A percentile compares a stretch with the other conserved stretches of the same genome.
Conservation (phyloP, 53 echinoderm and acorn worm species). For the Zoroaster sp. region DNA sequence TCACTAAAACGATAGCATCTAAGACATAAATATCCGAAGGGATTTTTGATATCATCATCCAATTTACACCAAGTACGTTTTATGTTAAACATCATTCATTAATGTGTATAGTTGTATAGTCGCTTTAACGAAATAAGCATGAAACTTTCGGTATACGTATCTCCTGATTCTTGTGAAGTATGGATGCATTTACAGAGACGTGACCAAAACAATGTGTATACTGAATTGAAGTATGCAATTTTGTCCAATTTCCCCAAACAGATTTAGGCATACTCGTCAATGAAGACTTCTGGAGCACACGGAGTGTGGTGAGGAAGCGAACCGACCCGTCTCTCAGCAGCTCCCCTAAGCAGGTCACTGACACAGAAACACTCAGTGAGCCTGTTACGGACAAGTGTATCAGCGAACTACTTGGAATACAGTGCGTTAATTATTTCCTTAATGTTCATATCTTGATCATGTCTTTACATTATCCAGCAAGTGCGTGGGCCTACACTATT, state of each 20-base stretch:
- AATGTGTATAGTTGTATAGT: too few species aligned
- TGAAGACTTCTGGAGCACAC: not conserved
- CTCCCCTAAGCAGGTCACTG: not conserved
- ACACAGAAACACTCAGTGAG: conserved; percentile 24
- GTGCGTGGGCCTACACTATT: not conserved
- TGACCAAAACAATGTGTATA: too few species aligned
- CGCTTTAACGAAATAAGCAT: too few species aligned
- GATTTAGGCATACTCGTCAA: conserved; percentile 10
- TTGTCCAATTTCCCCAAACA: not conserved
- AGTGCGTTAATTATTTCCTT: not conserved
- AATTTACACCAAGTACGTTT: too few species aligned
- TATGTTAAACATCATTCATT: too few species aligned
- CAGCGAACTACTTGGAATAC: conserved; percentile 27
- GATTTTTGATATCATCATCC: too few species aligned
- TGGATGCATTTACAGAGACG: too few species aligned
- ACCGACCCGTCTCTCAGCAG: conserved; percentile 2
- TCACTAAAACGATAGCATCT: too few species aligned
- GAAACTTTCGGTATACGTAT: too few species aligned
- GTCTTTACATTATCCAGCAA: not conserved
- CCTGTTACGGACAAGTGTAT: conserved; percentile 40
- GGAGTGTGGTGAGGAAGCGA: not conserved
- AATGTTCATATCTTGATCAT: not conserved
- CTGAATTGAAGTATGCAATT: too few species aligned
- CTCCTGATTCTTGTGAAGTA: too few species aligned
- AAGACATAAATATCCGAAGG: too few species aligned